phyloP scores from a whole-genome alignment of 2,797 vertebrate genomes.

The Macropodus opercularis region DNA sequence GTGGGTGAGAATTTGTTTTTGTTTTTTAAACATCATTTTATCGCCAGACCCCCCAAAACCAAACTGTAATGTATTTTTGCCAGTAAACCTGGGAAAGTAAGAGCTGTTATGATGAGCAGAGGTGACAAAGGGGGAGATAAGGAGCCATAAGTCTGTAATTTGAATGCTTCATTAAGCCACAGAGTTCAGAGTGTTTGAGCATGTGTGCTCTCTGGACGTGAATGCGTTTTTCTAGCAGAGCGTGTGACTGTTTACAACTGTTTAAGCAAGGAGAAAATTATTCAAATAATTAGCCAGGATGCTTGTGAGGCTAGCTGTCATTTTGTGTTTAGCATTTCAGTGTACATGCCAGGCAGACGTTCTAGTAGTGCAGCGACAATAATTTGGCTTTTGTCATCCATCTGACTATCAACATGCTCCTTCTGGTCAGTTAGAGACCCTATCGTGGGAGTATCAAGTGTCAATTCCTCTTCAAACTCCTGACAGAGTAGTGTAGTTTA shows the following conservation, averaged over 20 bases:
- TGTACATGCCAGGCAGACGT: conserved; percentile 19
- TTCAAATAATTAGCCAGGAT: conserved; percentile 45
- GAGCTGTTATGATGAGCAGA: conserved; percentile 8
- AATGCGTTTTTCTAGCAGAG: conserved; percentile 46
- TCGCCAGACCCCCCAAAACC: conserved; percentile 26
- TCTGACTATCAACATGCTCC: conserved; percentile 18
- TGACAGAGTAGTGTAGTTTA: conserved; percentile 42
- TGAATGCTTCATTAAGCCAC: conserved; percentile 17
- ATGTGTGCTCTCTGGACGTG: conserved; percentile 18
- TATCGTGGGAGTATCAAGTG: conserved; percentile 20
- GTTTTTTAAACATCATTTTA: conserved; percentile 35
- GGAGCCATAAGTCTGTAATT: conserved; percentile 38
- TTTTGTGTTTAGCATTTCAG: conserved; percentile 41
- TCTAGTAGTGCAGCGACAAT: conserved; percentile 38
- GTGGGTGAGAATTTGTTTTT: not conserved
- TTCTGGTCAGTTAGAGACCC: conserved; percentile 20
- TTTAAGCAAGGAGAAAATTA: conserved; percentile 42
- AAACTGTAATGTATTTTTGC: conserved; percentile 33
- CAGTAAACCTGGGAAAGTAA: conserved; percentile 9
- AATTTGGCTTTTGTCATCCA: conserved; percentile 26
- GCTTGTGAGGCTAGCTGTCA: conserved; percentile 36
- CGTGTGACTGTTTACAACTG: conserved; percentile 71
- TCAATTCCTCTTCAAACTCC: conserved; percentile 43
- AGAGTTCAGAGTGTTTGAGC: conserved; percentile 41
- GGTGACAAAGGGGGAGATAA: conserved; percentile 10